Conservation (phyloP, 2,888 invertebrate species). For the Drosophila birchii region DNA sequence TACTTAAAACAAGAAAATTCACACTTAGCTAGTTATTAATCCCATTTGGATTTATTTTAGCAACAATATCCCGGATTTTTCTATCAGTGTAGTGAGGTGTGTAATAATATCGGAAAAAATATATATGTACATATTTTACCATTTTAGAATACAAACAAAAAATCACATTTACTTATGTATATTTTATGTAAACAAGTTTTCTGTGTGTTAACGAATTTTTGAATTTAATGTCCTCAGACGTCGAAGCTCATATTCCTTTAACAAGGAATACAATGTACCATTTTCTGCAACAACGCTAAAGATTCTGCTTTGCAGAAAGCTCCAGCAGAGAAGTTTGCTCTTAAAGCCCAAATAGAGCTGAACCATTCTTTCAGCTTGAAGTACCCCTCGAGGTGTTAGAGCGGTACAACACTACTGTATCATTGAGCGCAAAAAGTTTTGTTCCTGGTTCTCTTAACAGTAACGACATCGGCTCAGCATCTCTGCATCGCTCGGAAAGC, state of each 20-base stretch:
- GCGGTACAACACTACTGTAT: neutral
- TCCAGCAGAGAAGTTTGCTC: neutral
- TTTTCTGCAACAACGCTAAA: neutral
- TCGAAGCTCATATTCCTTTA: no score
- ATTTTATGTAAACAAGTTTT: no score
- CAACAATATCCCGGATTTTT: no score
- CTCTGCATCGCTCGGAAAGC: neutral
- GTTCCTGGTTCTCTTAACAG: neutral
- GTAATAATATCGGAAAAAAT: no score
- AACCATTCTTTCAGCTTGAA: neutral
- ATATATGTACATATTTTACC: no score
- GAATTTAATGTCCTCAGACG: neutral
- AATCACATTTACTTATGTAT: no score
- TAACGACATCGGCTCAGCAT: neutral
- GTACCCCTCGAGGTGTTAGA: neutral
- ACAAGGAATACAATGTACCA: neutral
- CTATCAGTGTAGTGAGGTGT: no score
- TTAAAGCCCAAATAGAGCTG: neutral
- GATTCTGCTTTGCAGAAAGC: constrained; percentile 6
- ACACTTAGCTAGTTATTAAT: no score
- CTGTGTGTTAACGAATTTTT: no score
- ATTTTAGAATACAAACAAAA: no score
- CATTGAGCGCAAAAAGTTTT: neutral
- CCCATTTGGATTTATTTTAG: no score
- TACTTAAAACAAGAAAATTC: no score